Evolutionary conservation across 2,888 invertebrate species (phyloP), one percentile per base, ranked within the genome.

Genomic region (Lagria hirta): DNA sequence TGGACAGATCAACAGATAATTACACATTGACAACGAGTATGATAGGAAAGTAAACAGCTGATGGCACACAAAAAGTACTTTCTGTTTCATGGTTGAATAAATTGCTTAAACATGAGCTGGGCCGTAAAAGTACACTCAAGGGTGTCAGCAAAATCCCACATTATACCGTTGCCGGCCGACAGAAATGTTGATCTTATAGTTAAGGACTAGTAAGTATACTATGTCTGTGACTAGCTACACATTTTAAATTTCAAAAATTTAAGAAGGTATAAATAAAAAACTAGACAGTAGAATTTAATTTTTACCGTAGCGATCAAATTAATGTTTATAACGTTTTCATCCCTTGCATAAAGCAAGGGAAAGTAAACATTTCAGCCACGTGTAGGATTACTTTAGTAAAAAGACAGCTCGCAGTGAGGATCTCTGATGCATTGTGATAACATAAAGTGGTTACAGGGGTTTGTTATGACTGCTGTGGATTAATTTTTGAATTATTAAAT

Each of bases 81-180:
- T 68, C 67, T 54, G 60, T 68, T 68, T 66, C 68, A 60, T 63
- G 55, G 59, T 58, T 56, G 69, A 65, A 69, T 69, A 69, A 66
- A 68, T 68, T 68, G 66, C 63, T 66, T 64, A 69, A 69, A 69
- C 69, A 68, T 67, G 69, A 69, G 65, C 61, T 65, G 68, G 55
- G 64, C 62, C 62, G 60, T 65, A 63, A 63, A 67, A 68, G 61
- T 66, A 63, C 62, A 66, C 66, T 65, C 68, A 59, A 56, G 66
- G 66, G 66, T 64, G 65, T 64, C 55, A 52, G 60, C 53, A 55
- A 57, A 62, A 61, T 64, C 61, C 62, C 64, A 60, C 61, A 55
- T 60, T 54, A 54, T 49, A 45, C 44, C 49, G 28, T 34, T 27
- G 37, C 38, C 40, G 43, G 48, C 48, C 27, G 41, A 29, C 40